Conservation (phyloP, 2,888 invertebrate genomes). For the Aphelenchoides bicaudatus region DNA sequence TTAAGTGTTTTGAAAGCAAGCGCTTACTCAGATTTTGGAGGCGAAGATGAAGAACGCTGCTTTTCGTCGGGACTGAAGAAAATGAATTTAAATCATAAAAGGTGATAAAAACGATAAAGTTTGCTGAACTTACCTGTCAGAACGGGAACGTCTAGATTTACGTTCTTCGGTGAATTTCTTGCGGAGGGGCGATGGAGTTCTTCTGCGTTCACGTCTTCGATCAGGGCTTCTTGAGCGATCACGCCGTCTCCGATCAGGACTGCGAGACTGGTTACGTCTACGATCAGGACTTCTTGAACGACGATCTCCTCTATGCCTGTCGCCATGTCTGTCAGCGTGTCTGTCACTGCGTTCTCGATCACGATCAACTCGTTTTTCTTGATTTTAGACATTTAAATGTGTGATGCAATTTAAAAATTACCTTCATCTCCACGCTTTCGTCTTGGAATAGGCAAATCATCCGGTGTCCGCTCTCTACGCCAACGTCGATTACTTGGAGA, state of each 20-base stretch:
- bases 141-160: neutral
- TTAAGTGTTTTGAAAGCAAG: neutral
- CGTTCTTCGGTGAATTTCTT: neutral
- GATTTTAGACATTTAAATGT: no score
- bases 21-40: neutral
- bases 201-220: neutral
- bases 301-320: neutral
- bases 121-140: neutral
- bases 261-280: neutral
- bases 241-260: neutral
- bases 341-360: neutral
- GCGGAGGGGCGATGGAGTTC: neutral
- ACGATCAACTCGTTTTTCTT: no score
- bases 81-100: neutral
- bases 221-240: neutral
- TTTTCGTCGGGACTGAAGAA: conserved; percentile 2
- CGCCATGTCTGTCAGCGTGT: neutral
- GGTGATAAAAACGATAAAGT: neutral
- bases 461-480: neutral
- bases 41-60: no score
- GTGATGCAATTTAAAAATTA: neutral
- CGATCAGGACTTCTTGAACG: neutral
- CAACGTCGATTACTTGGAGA: conserved; percentile 4
- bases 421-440: neutral
- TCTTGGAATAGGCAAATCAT: conserved; percentile 5